Percentiles rank a stretch among this genome's conserved stretches.
Conservation (phyloP, 1,140 invertebrate genomes). For the Drosophila subpulchrella region DNA sequence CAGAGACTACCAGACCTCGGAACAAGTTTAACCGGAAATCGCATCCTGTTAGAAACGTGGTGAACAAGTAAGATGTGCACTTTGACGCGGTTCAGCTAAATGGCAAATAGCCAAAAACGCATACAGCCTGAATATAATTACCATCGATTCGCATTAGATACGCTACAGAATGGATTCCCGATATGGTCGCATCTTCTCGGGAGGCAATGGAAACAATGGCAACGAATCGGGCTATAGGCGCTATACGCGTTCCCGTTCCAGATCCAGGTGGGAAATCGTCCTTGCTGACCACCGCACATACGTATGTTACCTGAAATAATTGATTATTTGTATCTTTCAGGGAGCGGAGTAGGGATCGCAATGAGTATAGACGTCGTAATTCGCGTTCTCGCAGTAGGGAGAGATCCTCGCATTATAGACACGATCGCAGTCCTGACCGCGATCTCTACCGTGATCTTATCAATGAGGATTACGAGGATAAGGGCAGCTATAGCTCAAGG, state of each 20-base stretch:
- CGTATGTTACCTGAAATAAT: neutral
- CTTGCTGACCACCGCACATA: neutral
- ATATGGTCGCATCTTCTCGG: slow-evolving; percentile 64
- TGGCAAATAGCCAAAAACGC: neutral
- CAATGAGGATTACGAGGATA: slow-evolving; percentile 75
- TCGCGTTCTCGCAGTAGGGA: slow-evolving; percentile 73
- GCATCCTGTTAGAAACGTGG: neutral
- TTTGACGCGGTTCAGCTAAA: neutral
- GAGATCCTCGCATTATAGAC: slow-evolving; percentile 53
- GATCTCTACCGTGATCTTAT: slow-evolving; percentile 80
- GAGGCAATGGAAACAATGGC: slow-evolving; percentile 30
- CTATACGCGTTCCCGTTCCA: slow-evolving; percentile 68
- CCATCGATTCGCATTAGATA: slow-evolving; percentile 43
- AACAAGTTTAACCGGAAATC: neutral
- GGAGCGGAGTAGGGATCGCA: slow-evolving; percentile 55
- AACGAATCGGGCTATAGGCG: slow-evolving; percentile 41
- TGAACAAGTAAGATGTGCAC: slow-evolving; percentile 26
- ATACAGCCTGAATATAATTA: slow-evolving; percentile 19
- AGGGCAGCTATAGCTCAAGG: slow-evolving; percentile 48
- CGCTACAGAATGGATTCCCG: slow-evolving; percentile 65
- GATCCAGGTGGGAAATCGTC: slow-evolving; percentile 54
- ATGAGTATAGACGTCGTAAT: slow-evolving; percentile 48
- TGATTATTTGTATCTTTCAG: slow-evolving; percentile 14
- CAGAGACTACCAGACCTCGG: neutral
- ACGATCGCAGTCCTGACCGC: slow-evolving; percentile 55